Conservation (phyloP, 1,140 invertebrate species). For the Panulirus ornatus region DNA sequence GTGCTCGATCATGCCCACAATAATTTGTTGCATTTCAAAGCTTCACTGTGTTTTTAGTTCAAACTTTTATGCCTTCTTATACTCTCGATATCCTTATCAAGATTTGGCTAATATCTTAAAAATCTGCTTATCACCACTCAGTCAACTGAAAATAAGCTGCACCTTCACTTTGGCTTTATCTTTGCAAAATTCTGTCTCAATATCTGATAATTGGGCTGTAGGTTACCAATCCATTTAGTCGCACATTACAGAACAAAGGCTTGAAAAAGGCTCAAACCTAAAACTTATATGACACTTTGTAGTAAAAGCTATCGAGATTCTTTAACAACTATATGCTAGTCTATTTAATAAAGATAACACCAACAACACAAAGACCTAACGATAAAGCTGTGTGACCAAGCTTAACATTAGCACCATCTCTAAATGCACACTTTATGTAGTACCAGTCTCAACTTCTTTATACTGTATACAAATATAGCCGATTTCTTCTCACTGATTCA, state of each 20-base stretch:
- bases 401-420: slow-evolving; percentile 73
- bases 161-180: slow-evolving; percentile 28
- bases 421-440: slow-evolving; percentile 71
- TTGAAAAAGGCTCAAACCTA: slow-evolving; percentile 48
- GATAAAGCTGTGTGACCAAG: slow-evolving; percentile 72
- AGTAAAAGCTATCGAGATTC: slow-evolving; percentile 71
- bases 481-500: slow-evolving; percentile 48
- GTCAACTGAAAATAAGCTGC: slow-evolving; percentile 25
- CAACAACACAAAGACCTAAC: slow-evolving; percentile 67
- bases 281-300: slow-evolving; percentile 66
- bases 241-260: slow-evolving; percentile 16
- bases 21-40: too few species aligned
- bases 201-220: background rate
- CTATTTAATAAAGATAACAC: slow-evolving; percentile 65
- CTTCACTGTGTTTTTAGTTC: background rate
- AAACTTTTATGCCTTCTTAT: background rate
- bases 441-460: slow-evolving; percentile 48
- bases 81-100: background rate
- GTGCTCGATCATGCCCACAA: background rate
- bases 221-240: slow-evolving; percentile 21
- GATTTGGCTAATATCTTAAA: background rate
- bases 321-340: slow-evolving; percentile 67
- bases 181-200: background rate
- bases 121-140: slow-evolving; percentile 16
- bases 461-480: slow-evolving; percentile 6